A percentile compares a stretch with the other conserved stretches of the same genome.
Conservation (phyloP, 92 coral and sea anemone species). For the Porites evermanni region DNA sequence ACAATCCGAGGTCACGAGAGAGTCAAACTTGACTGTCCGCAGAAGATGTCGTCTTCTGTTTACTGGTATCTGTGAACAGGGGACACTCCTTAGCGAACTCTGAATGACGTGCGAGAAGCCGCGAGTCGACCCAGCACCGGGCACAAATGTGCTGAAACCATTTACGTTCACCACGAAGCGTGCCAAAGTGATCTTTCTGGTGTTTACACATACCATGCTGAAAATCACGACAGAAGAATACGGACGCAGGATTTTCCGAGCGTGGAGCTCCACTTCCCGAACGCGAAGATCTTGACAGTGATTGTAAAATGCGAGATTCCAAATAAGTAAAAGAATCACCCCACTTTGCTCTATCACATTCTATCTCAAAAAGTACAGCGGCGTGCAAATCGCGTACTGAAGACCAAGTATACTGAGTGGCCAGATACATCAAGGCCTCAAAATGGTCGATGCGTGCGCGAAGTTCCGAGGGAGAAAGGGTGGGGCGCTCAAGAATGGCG, state of each 20-base stretch:
- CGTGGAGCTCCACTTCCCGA: neutral
- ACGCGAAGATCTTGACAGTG: neutral
- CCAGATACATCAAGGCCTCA: constrained; percentile 19
- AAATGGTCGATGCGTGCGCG: too few relatives aligned
- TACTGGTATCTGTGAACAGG: too few relatives aligned
- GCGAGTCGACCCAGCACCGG: neutral
- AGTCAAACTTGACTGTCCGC: too few relatives aligned
- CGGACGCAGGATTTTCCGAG: neutral
- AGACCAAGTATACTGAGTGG: constrained; percentile 27
- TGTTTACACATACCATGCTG: constrained; percentile 5
- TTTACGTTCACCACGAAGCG: constrained; percentile 2
- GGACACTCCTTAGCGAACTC: too few relatives aligned
- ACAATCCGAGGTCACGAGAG: neutral
- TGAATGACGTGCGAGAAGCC: too few relatives aligned
- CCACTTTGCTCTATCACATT: constrained; percentile 26
- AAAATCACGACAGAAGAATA: constrained; percentile 8
- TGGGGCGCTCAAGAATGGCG: too few relatives aligned
- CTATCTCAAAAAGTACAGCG: constrained; percentile 27
- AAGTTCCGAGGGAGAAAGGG: too few relatives aligned
- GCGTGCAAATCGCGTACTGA: constrained; percentile 6
- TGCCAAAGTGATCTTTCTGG: constrained; percentile 3
- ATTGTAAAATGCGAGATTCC: constrained; percentile 2
- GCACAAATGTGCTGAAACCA: constrained; percentile 13
- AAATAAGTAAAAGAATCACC: constrained; percentile 20
- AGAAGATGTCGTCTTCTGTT: too few relatives aligned